Evolutionary conservation across 2,888 invertebrate species (phyloP), one percentile per base, ranked within the genome.

Genomic region (Herminia tarsipennalis): DNA sequence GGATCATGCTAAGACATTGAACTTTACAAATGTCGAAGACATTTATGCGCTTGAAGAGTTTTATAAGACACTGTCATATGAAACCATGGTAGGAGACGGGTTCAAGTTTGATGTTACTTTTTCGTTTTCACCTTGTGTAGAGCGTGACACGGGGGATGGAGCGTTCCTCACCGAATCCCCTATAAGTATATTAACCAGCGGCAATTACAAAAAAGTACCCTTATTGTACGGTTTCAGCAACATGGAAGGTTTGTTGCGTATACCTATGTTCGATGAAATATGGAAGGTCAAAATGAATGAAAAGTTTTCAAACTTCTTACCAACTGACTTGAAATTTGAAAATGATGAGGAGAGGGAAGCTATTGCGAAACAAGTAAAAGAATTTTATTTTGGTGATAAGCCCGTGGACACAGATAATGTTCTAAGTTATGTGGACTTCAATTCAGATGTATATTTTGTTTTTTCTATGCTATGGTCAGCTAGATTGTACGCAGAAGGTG

Each of bases 371-470:
- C 18, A 27, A 18, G 42, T 83, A 0, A 83, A 77, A 35, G 16
- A 66, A n/a, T 78, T 70, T 55, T 81, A 77, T 50, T 82, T 81
- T 55, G 80, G 75, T 2, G 45, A 71, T 1, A 48, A 75, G 14
- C 41, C 61, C 0, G 49, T 84, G 0, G 55, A 32, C 1, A 56
- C 66, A 3, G 55, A 70, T 0, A 72, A 57, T 20, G 44, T 80
- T 36, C 48, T 75, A n/a, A 37, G 36, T 2, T 84, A 63, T 27
- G 52, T 82, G 0, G 58, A 83, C 41, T 84, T 65, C 28, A 78
- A 73, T 28, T 56, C 76, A 2, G 90, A 94, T 90, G 36, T 70
- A 0, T 16, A 55, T 5, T 78, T 83, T 36, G 50, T 54, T 0
- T 70, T 68, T 43, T 50, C 76, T 1, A 64, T 63, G 8, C 25